phyloP scores from a whole-genome alignment of 2,113 vertebrate genomes.

The Malurus cyaneus region DNA sequence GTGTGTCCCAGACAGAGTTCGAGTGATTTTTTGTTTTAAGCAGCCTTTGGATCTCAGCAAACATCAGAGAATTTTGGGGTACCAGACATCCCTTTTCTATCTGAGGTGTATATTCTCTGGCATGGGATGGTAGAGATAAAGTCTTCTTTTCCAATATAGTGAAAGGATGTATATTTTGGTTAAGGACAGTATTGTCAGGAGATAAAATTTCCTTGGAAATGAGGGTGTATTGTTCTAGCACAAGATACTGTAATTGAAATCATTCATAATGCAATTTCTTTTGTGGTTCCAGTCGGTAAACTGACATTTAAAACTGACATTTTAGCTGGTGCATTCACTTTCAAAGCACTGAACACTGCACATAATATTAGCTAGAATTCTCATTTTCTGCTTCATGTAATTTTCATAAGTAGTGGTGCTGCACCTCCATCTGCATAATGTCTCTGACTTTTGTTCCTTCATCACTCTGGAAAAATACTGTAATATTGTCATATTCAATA shows the following conservation, averaged over 20 bases:
- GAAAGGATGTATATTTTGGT: background rate
- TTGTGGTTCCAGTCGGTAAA: background rate
- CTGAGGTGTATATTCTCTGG: background rate
- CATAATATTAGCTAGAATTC: background rate
- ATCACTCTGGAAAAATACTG: background rate
- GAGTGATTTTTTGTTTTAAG: background rate
- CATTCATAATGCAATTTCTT: background rate
- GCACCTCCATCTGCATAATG: background rate
- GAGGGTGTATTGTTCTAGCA: background rate
- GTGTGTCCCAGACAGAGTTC: background rate
- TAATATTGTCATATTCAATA: background rate
- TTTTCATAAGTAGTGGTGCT: background rate
- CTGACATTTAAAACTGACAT: background rate
- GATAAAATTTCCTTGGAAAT: background rate
- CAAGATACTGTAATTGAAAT: background rate
- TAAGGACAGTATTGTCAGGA: background rate
- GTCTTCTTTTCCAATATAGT: background rate
- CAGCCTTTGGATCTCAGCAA: background rate
- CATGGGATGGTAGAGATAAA: background rate
- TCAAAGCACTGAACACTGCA: background rate
- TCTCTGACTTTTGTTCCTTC: background rate
- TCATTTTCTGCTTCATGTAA: background rate
- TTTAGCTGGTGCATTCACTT: background rate
- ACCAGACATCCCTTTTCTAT: background rate
- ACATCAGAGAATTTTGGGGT: background rate